Evolutionary conservation across 2,888 invertebrate genomes (phyloP).

Genomic region (Coelinius sp.): DNA sequence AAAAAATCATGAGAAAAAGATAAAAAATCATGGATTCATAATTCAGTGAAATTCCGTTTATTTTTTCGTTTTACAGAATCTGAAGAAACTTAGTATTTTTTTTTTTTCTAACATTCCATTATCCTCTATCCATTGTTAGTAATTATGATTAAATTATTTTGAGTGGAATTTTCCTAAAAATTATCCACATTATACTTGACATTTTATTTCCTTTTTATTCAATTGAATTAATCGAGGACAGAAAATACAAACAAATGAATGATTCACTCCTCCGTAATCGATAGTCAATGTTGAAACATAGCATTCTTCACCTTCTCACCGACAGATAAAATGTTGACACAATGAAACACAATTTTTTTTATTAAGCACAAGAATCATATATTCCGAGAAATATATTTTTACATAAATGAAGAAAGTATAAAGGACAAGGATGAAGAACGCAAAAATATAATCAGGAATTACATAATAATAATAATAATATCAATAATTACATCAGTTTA

Average conservation of each 20-base stretch:
- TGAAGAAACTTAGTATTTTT: too few species aligned
- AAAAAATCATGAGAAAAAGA: too few species aligned
- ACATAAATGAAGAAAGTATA: not conserved
- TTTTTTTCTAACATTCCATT: too few species aligned
- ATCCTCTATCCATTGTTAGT: too few species aligned
- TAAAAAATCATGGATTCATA: too few species aligned
- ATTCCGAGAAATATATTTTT: not conserved
- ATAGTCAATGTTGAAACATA: not conserved
- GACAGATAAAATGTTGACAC: too few species aligned
- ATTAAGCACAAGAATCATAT: not conserved
- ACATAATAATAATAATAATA: not conserved
- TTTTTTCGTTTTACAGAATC: too few species aligned
- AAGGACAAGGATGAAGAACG: not conserved
- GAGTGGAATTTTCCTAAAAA: too few species aligned
- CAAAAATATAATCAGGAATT: not conserved
- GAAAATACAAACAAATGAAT: not conserved
- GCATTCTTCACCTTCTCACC: not conserved
- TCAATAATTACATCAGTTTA: conserved; percentile 9
- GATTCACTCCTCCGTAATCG: not conserved
- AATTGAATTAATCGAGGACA: not conserved
- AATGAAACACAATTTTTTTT: too few species aligned
- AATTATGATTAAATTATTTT: too few species aligned
- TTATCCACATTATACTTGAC: too few species aligned
- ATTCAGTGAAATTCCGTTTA: too few species aligned
- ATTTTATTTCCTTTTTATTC: not conserved